Percentiles rank a stretch among this genome's conserved stretches.
Conservation (phyloP, 2,113 vertebrate species). For the Neopipo cinnamomea region DNA sequence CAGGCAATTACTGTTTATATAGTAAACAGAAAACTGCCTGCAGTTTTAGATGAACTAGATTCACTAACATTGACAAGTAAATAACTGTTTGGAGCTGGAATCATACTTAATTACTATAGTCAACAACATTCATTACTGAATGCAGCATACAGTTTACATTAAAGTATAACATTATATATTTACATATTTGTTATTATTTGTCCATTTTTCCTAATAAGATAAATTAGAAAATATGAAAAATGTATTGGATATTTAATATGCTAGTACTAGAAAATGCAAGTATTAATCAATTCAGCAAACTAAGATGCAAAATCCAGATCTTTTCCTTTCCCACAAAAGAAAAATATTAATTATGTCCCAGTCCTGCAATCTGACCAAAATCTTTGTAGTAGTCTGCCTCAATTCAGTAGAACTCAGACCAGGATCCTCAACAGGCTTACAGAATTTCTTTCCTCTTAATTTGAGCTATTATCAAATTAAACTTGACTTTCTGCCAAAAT, state of each 20-base stretch:
- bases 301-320: not conserved
- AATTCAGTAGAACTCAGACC: not conserved
- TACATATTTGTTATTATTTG: not conserved
- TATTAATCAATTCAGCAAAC: not conserved
- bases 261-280: not conserved
- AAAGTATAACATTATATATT: not conserved
- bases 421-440: not conserved
- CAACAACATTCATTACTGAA: constrained; percentile 28
- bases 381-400: not conserved
- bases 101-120: constrained; percentile 32
- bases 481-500: not conserved
- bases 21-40: constrained; percentile 23
- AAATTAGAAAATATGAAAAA: not conserved
- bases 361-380: not conserved
- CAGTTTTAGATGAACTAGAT: not conserved
- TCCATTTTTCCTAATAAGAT: not conserved
- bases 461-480: not conserved
- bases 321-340: not conserved
- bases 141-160: not conserved
- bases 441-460: not conserved
- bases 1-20: constrained; percentile 22
- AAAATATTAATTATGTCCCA: not conserved
- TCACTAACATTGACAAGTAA: constrained; percentile 18
- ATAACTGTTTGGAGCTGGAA: constrained; percentile 7
- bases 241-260: not conserved